phyloP scores from a whole-genome alignment of 92 coral and sea anemone genomes.

The Paragorgia papillata region DNA sequence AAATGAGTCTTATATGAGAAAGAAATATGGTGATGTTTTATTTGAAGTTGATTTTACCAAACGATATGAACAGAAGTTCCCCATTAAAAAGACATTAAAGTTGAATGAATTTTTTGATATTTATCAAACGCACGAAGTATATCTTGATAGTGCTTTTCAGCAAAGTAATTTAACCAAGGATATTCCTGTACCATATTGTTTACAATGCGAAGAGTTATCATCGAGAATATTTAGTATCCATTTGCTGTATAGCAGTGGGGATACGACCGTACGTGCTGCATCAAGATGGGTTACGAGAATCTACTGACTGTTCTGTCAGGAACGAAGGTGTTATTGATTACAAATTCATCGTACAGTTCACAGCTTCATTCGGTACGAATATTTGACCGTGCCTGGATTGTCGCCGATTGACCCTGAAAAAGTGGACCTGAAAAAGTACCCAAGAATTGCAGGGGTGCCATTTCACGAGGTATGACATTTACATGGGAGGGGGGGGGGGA shows the following conservation, averaged over 20 bases:
- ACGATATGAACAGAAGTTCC: conserved; percentile 71
- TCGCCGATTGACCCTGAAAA: conserved; percentile 92
- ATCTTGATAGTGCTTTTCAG: conserved; percentile 89
- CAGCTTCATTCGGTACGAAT: conserved; percentile 68
- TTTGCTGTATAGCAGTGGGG: conserved; percentile 84
- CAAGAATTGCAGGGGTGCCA: conserved; percentile 71
- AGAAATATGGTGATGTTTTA: conserved; percentile 76
- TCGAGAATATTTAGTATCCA: conserved; percentile 72
- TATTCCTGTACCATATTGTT: conserved; percentile 75
- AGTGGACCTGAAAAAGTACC: conserved; percentile 81
- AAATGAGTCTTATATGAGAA: conserved; percentile 78
- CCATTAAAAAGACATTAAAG: conserved; percentile 82
- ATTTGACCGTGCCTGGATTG: conserved; percentile 68
- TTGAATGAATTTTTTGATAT: conserved; percentile 77
- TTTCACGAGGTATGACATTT: conserved; percentile 75
- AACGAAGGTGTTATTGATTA: conserved; percentile 78
- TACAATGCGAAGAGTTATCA: conserved; percentile 79
- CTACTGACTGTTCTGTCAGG: conserved; percentile 84
- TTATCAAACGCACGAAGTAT: conserved; percentile 74
- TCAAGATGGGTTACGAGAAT: conserved; percentile 89
- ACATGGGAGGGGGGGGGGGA: not conserved
- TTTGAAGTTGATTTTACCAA: conserved; percentile 89
- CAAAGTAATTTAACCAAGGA: conserved; percentile 79
- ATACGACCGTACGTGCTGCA: conserved; percentile 87
- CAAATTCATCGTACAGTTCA: conserved; percentile 57